Evolutionary conservation across 2,888 invertebrate genomes (phyloP).

Genomic region (Ptychoptera albimana): DNA sequence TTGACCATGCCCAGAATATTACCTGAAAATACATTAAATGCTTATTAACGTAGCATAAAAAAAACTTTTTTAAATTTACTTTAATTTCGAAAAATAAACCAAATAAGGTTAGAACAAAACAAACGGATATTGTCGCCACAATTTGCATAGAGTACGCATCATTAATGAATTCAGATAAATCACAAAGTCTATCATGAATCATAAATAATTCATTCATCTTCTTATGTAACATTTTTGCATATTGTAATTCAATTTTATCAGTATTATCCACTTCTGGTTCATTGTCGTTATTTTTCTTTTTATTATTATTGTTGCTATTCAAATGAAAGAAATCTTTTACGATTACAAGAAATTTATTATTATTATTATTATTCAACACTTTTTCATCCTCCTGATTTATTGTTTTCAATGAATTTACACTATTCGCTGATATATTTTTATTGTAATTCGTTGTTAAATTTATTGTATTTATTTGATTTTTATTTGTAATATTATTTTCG

Average conservation of each 20-base stretch:
- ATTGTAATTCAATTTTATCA: not conserved
- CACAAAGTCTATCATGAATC: constrained; percentile 25
- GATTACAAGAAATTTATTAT: not conserved
- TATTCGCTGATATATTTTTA: not conserved
- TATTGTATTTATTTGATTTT: constrained; percentile 1
- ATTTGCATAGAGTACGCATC: constrained; percentile 24
- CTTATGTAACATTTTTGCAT: constrained; percentile 7
- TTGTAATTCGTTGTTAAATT: not conserved
- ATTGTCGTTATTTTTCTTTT: not conserved
- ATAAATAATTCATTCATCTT: constrained; percentile 24
- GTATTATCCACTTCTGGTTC: constrained; percentile 1
- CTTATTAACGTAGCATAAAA: too few species aligned
- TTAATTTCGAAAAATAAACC: constrained; percentile 28
- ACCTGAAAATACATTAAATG: constrained; percentile 8
- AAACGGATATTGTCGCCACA: constrained; percentile 25
- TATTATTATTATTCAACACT: not conserved
- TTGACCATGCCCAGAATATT: constrained; percentile 21
- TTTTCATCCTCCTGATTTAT: not conserved
- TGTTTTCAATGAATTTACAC: too few species aligned
- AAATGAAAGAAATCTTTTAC: too few species aligned
- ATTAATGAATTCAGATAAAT: constrained; percentile 22
- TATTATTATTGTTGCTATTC: not conserved
- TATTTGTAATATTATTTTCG: not conserved
- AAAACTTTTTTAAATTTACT: too few species aligned
- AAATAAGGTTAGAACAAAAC: constrained; percentile 26